Evolutionary conservation across 2,113 vertebrate genomes (phyloP).

Genomic region (Bujurquina vittata): DNA sequence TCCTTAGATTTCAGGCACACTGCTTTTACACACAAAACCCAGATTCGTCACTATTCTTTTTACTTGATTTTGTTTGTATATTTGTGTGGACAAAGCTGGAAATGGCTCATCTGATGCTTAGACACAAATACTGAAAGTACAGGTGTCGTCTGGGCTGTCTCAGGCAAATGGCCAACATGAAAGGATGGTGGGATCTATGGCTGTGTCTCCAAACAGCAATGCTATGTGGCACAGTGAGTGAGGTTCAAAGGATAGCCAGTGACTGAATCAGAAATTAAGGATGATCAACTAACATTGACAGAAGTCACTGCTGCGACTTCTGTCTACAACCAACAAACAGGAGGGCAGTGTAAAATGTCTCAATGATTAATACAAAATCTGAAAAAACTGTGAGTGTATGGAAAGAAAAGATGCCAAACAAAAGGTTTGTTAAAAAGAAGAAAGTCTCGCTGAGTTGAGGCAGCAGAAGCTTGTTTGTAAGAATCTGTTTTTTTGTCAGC

Average conservation of each 20-base stretch:
- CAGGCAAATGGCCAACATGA: not conserved
- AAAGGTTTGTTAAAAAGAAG: rapidly evolving
- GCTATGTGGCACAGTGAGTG: not conserved
- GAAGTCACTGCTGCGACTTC: not conserved
- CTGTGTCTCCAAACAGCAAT: not conserved
- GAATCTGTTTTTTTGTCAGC: not conserved
- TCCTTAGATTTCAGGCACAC: not conserved
- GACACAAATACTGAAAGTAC: not conserved
- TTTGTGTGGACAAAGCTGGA: not conserved
- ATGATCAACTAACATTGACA: not conserved
- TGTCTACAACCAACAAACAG: not conserved
- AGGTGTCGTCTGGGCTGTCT: rapidly evolving
- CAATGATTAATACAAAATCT: rapidly evolving
- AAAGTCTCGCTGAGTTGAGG: not conserved
- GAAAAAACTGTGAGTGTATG: not conserved
- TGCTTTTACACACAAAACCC: not conserved
- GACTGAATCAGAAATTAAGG: not conserved
- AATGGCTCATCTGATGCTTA: rapidly evolving
- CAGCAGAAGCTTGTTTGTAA: not conserved
- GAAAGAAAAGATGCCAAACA: not conserved
- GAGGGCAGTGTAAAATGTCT: not conserved
- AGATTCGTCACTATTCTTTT: too few relatives aligned
- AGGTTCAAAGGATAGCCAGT: not conserved
- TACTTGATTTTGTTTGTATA: not conserved
- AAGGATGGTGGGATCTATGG: not conserved